These are phyloP conservation scores for Channa maculata DNA, from an alignment of 2,113 vertebrate species.

Conservation along the genomic window DNA sequence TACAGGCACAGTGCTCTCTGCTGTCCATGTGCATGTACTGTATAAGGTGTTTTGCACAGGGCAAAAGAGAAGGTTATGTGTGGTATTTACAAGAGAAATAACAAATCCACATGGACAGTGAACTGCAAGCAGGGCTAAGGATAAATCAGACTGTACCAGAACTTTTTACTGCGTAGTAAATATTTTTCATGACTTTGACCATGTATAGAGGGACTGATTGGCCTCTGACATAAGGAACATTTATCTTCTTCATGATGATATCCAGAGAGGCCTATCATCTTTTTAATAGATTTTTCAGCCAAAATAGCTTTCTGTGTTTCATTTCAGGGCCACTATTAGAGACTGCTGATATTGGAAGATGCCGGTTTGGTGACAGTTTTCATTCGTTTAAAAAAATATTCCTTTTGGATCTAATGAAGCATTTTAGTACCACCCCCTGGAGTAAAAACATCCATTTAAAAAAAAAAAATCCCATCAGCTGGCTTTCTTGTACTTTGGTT, in stretches of 20 bases:
- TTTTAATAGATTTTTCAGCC: slow-evolving; percentile 15
- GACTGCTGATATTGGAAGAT: neutral
- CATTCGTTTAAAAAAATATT: too few relatives aligned
- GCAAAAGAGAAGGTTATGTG: neutral
- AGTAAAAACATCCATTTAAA: slow-evolving; percentile 3
- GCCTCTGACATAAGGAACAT: slow-evolving; percentile 26
- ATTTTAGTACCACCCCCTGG: neutral
- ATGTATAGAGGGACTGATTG: slow-evolving; percentile 9
- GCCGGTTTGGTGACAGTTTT: too few relatives aligned
- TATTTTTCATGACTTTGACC: slow-evolving; percentile 28
- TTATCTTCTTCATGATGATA: slow-evolving; percentile 33
- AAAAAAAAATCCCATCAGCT: neutral
- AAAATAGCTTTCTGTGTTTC: slow-evolving; percentile 5
- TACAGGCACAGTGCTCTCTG: slow-evolving; percentile 46
- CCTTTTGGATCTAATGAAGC: neutral
- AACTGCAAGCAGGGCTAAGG: slow-evolving; percentile 8
- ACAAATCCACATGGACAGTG: slow-evolving; percentile 27
- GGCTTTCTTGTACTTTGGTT: neutral
- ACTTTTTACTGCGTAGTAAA: slow-evolving; percentile 9
- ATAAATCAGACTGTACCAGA: slow-evolving; percentile 23
- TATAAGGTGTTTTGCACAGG: slow-evolving; percentile 4
- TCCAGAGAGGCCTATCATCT: slow-evolving; percentile 24
- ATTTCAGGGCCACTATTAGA: neutral
- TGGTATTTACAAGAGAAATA: slow-evolving; percentile 35
- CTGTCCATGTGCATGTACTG: slow-evolving; percentile 45